These are phyloP conservation scores for Chaetogeoica ovagalla DNA, from an alignment of 2,888 invertebrate genomes.

Conservation along the genomic window DNA sequence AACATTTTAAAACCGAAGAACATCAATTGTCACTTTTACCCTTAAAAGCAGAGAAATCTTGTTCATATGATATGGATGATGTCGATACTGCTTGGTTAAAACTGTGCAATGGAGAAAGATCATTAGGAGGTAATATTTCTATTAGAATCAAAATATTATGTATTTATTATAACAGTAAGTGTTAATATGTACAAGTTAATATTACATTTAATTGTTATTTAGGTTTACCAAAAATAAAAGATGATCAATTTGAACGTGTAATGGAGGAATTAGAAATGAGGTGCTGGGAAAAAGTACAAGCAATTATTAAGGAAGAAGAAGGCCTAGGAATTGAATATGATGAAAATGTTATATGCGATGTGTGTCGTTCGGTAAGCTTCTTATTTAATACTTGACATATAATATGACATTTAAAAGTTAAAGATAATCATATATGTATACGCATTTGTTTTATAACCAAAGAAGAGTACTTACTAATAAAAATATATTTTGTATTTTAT, in stretches of 20 bases:
- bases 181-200: background rate
- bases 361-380: constrained; percentile 81
- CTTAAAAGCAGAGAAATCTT: constrained; percentile 85
- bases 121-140: constrained; percentile 63
- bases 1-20: constrained; percentile 78
- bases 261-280: constrained; percentile 91
- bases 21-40: constrained; percentile 86
- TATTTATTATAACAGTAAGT: background rate
- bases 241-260: constrained; percentile 86
- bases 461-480: too few species aligned
- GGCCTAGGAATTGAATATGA: constrained; percentile 95
- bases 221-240: constrained; percentile 72
- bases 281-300: constrained; percentile 91
- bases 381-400: background rate
- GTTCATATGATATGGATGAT: constrained; percentile 93
- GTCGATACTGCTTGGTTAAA: constrained; percentile 89
- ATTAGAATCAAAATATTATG: background rate
- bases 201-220: constrained; percentile 26
- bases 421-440: too few species aligned
- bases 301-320: constrained; percentile 87
- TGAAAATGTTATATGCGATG: constrained; percentile 98
- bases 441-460: too few species aligned
- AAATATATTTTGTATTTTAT: too few species aligned
- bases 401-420: too few species aligned
- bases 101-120: constrained; percentile 84